Base-by-base conservation (phyloP, 2,113 vertebrate genomes). In the Papio anubis region DNA sequence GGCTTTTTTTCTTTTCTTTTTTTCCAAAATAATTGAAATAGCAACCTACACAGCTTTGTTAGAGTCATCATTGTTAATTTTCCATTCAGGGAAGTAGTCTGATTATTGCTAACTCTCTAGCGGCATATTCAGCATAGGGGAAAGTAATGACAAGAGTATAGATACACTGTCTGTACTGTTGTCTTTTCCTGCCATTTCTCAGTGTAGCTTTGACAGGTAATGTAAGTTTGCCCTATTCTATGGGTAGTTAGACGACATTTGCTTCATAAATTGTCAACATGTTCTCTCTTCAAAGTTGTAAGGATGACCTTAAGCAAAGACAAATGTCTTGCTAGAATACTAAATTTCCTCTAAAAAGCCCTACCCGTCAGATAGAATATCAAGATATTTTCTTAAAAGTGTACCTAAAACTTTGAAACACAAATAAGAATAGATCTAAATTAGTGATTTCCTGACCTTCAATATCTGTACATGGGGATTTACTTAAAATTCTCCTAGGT, bases 231-330 rank as follows among this genome's bases (percentile, higher is more conserved):
- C 91, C 90, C 86, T 96, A 98, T 97, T 95, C 91, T 80, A 79
- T 95, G 93, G 78, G 68, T 97, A 96, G 90, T 97, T 97, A 94
- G 93, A 95, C 0, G 30, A 90, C 96, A 97, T 85, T 95, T 96
- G 82, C 96, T 98, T 97, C 96, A 96, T 97, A 96, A 98, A 97
- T 95, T 97, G 97, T 97, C 97, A 95, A 91, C 43, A 93, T 97
- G 86, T 94, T 97, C 82, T 89, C 8, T 89, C 38, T 97, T 96
- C 95, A 96, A 92, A 96, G 80, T 86, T 91, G 70, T 97, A 97
- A 94, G 68, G 14, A 80, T 98, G 96, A 98, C 96, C 97, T 98
- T 97, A 98, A 98, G 87, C 93, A 97, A 86, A 98, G 97, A 97
- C 85, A 97, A 94, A 92, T 90, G 78, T 90, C 96, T 97, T 98